A percentile compares a stretch with the other conserved stretches of the same genome.
These are phyloP conservation scores for Syncerus caffer DNA, from an alignment of 2,797 vertebrate genomes.

Conservation along the genomic window DNA sequence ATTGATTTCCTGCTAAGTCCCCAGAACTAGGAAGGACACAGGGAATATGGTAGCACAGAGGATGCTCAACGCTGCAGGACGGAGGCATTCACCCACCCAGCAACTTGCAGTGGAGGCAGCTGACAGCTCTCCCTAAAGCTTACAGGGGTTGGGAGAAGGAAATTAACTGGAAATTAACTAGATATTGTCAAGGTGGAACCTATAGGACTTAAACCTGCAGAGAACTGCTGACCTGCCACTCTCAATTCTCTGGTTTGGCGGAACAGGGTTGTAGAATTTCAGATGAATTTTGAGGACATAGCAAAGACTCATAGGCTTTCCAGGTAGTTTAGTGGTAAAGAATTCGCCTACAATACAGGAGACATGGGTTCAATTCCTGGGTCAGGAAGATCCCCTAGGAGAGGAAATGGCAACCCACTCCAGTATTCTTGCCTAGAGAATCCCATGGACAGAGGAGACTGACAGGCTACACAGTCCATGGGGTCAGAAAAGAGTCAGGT, in stretches of 20 bases:
- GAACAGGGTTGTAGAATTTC: not conserved
- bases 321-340: not conserved
- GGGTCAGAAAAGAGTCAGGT: not conserved
- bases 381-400: not conserved
- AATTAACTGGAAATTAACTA: not conserved
- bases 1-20: not conserved
- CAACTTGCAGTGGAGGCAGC: not conserved
- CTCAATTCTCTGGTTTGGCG: not conserved
- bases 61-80: not conserved
- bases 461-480: not conserved
- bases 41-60: rapidly evolving
- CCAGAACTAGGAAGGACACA: no score
- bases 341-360: not conserved
- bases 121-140: not conserved
- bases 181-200: not conserved
- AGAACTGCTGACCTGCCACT: not conserved
- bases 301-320: not conserved
- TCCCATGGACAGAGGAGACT: not conserved
- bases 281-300: not conserved
- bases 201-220: not conserved
- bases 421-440: not conserved
- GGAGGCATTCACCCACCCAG: not conserved
- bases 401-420: not conserved
- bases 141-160: not conserved
- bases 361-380: not conserved